Conservation (phyloP, 2,797 vertebrate genomes). For the Picus viridis region DNA sequence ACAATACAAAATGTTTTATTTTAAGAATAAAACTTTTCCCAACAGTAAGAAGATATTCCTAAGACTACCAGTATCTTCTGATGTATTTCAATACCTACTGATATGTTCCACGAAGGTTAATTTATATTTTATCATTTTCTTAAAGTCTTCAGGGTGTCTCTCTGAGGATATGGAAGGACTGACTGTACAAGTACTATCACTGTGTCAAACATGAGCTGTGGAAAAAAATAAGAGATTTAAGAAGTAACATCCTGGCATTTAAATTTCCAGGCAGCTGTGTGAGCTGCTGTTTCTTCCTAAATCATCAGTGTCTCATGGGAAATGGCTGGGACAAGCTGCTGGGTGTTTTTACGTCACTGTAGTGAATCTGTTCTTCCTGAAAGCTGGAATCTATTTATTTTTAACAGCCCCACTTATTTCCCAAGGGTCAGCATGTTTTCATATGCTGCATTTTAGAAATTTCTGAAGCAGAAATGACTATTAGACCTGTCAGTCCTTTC, state of each 20-base stretch:
- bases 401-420: slow-evolving; percentile 59
- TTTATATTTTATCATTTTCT: not conserved
- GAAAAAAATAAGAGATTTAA: not conserved
- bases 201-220: slow-evolving; percentile 34
- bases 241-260: slow-evolving; percentile 50
- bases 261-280: slow-evolving; percentile 53
- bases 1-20: not conserved
- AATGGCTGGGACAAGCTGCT: slow-evolving; percentile 58
- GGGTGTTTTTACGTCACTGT: slow-evolving; percentile 65
- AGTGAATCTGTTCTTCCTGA: slow-evolving; percentile 64
- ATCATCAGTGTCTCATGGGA: slow-evolving; percentile 40
- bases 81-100: not conserved
- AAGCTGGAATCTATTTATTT: slow-evolving; percentile 71
- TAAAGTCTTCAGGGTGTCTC: not conserved
- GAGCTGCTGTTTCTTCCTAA: slow-evolving; percentile 56
- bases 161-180: not conserved
- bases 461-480: slow-evolving; percentile 12
- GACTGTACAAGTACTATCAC: not conserved
- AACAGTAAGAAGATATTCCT: not conserved
- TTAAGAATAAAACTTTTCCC: not conserved
- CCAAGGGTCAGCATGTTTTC: slow-evolving; percentile 37
- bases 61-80: not conserved
- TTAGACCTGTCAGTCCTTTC: not conserved
- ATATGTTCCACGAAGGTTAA: not conserved
- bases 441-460: slow-evolving; percentile 30